phyloP scores from a whole-genome alignment of 2,797 vertebrate species.

The Meda fulgida region DNA sequence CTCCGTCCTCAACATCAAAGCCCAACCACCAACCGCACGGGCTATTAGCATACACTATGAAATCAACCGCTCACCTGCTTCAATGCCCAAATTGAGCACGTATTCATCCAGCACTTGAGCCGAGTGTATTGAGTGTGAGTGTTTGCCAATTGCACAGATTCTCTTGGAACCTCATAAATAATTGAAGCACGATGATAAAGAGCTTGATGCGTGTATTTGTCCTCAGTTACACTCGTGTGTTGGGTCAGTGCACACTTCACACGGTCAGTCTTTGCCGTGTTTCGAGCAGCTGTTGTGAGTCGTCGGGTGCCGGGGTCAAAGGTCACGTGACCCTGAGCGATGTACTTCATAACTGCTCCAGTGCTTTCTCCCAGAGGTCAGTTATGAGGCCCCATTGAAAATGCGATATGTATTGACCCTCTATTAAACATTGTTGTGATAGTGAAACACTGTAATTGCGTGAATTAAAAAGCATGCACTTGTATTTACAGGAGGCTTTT shows the following conservation, averaged over 20 bases:
- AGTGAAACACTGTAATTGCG: conserved; percentile 59
- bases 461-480: conserved; percentile 46
- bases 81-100: not conserved
- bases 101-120: conserved; percentile 9
- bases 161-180: conserved; percentile 28
- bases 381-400: conserved; percentile 44
- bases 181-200: conserved; percentile 16
- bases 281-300: conserved; percentile 28
- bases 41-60: conserved; percentile 14
- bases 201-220: conserved; percentile 13
- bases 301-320: conserved; percentile 26
- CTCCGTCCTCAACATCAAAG: conserved; percentile 29
- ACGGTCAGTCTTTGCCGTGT: no score
- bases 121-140: not conserved
- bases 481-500: conserved; percentile 49
- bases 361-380: conserved; percentile 36
- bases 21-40: not conserved
- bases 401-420: conserved; percentile 56
- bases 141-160: conserved; percentile 14
- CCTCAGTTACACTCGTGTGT: conserved; percentile 14
- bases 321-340: conserved; percentile 2
- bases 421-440: conserved; percentile 61
- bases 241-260: not conserved
- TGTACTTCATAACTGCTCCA: conserved; percentile 30
- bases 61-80: conserved; percentile 33